These are phyloP conservation scores for Microdon myrmicae DNA, from an alignment of 2,888 invertebrate species.

Conservation along the genomic window DNA sequence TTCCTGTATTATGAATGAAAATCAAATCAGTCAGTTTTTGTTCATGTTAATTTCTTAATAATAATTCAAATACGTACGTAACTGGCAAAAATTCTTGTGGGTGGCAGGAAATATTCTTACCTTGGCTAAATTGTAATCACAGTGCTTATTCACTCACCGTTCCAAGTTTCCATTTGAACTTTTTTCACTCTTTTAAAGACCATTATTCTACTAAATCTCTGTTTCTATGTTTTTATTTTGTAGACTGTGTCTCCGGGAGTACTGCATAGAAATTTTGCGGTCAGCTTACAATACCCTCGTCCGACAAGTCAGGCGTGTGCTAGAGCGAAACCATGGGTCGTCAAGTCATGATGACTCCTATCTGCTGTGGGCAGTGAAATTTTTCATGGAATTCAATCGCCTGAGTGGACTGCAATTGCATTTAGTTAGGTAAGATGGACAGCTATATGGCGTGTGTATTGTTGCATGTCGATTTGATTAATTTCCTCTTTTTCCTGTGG, in stretches of 20 bases:
- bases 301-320: conserved; percentile 83
- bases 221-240: conserved; percentile 68
- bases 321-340: conserved; percentile 74
- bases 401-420: conserved; percentile 87
- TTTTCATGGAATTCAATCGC: conserved; percentile 98
- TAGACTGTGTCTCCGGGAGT: conserved; percentile 90
- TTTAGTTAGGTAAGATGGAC: conserved; percentile 78
- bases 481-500: conserved; percentile 20
- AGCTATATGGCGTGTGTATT: conserved; percentile 9
- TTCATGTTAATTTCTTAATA: too few species aligned
- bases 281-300: conserved; percentile 94
- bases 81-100: too few species aligned
- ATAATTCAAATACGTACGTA: not conserved
- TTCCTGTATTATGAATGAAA: too few species aligned
- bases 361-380: conserved; percentile 92
- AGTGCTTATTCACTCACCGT: not conserved
- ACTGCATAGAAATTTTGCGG: conserved; percentile 91
- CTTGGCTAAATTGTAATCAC: not conserved
- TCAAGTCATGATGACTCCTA: conserved; percentile 91
- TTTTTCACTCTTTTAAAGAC: not conserved
- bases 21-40: too few species aligned
- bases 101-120: conserved; percentile 1
- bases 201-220: conserved; percentile 27
- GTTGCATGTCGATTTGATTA: conserved; percentile 37
- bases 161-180: conserved; percentile 8